A percentile compares a stretch with the other conserved stretches of the same genome.
These are phyloP conservation scores for Halichoeres trimaculatus DNA, from an alignment of 2,113 vertebrate species.

Conservation along the genomic window DNA sequence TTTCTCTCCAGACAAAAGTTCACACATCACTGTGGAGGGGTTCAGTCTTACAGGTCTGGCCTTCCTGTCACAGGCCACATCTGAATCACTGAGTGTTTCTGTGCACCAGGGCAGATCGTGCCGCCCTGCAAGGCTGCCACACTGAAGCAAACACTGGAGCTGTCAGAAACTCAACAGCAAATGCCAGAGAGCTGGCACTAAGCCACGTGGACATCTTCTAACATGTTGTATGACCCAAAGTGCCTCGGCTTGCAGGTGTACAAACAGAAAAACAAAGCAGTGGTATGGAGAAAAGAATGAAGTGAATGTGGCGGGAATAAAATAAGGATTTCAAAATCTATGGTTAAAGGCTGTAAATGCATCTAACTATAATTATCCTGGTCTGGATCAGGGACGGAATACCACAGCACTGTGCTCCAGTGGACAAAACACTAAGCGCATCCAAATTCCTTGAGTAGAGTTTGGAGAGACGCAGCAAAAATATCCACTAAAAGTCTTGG, in stretches of 20 bases:
- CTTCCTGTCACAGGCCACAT: background rate
- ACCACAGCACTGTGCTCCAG: slow-evolving; percentile 14
- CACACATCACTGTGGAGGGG: slow-evolving; percentile 1
- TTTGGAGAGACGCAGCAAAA: background rate
- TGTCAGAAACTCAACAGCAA: slow-evolving; percentile 15
- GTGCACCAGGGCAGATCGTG: slow-evolving; percentile 6
- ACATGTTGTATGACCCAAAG: slow-evolving; percentile 14
- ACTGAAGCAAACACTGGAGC: background rate
- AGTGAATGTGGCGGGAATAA: background rate
- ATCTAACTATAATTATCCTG: slow-evolving; percentile 28
- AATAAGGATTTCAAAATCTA: slow-evolving; percentile 7
- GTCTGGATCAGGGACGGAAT: slow-evolving; percentile 14
- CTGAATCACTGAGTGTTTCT: slow-evolving; percentile 9
- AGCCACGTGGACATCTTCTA: slow-evolving; percentile 33
- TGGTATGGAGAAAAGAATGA: too few relatives aligned
- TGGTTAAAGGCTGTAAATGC: background rate
- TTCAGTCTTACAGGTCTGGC: background rate
- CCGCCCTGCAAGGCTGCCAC: background rate
- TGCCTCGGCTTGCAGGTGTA: background rate
- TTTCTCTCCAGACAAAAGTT: background rate
- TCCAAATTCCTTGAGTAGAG: background rate
- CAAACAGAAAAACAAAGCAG: background rate
- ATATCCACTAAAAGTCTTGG: background rate
- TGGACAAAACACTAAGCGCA: slow-evolving; percentile 3
- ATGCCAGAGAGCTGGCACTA: slow-evolving; percentile 9